Base-by-base conservation (phyloP, 1,140 invertebrate species). In the Diachasma alloeum region DNA sequence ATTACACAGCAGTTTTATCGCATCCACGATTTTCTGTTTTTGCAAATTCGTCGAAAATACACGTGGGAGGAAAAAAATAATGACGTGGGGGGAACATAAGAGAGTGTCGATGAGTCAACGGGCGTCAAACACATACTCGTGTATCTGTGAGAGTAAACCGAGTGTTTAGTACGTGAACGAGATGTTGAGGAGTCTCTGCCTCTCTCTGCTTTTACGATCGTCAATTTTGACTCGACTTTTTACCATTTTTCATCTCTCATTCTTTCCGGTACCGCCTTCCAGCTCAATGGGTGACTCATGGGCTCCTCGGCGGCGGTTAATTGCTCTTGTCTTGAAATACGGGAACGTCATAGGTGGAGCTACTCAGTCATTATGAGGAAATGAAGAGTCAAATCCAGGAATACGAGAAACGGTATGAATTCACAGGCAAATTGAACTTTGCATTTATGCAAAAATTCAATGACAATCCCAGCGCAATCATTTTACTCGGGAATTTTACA, bases 31-130 rank as follows among this genome's bases (percentile, higher is more conserved):
- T 73, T 73, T 48, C 36, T 5, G 46, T 37, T 37, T 36, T 63
- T 17, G 17, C 26, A 37, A 56, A 56, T 59, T 10, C 42, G 0
- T 22, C 11, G 48, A 59, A 48, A 56, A n/a, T 17, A 15, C 36
- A 31, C 37, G 13, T 22, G 37, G 22, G 36, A 66, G 37, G 37
- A 19, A 63, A 31, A 19, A 74, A 39, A 63, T 19, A 74, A 31
- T 59, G 48, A 37, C 22, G 48, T 69, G 17, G 36, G 17, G 24
- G 22, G n/a, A 9, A n/a, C 37, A 22, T 24, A 24, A 39, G 36
- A 70, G 31, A 70, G 39, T 44, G 39, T 17, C 70, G 17, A 48
- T 72, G 44, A 72, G 70, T 72, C 72, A 63, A 63, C 19, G 24
- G 5, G 22, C 59, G 59, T 26, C 59, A 59, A n/a, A n/a, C 53